These are phyloP conservation scores for Microplitis demolitor DNA, from an alignment of 1,140 invertebrate species.

Conservation along the genomic window DNA sequence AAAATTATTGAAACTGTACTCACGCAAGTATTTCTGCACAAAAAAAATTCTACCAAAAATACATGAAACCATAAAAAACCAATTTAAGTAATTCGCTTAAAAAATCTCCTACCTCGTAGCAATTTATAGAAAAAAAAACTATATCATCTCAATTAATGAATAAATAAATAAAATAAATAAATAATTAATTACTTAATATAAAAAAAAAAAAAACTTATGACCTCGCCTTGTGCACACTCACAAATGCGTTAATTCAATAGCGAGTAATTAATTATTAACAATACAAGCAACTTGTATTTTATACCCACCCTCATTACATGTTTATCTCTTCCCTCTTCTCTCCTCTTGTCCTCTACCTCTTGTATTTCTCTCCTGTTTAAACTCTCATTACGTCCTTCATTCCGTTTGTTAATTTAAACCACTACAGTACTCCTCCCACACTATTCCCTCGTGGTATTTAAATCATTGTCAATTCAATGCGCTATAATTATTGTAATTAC, in stretches of 20 bases:
- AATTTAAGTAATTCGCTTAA: too few species aligned
- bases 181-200: neutral
- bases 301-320: neutral
- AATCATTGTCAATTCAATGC: constrained; percentile 21
- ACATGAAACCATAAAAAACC: too few species aligned
- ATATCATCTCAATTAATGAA: neutral
- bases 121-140: too few species aligned
- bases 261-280: neutral
- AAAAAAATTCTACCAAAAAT: too few species aligned
- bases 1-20: too few species aligned
- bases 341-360: constrained; percentile 24
- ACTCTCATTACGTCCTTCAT: too few species aligned
- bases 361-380: constrained; percentile 17
- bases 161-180: neutral
- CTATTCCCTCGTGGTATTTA: constrained; percentile 2
- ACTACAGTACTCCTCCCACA: neutral
- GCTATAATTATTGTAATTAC: constrained; percentile 8
- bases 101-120: too few species aligned
- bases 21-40: too few species aligned
- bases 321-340: too few species aligned
- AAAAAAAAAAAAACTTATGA: neutral
- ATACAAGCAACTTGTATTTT: neutral
- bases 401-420: constrained; percentile 1
- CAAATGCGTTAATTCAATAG: neutral
- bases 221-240: neutral